Percentiles rank a stretch among this genome's conserved stretches.
Conservation (phyloP, 2,888 invertebrate genomes). For the Pristionchus arcanus region DNA sequence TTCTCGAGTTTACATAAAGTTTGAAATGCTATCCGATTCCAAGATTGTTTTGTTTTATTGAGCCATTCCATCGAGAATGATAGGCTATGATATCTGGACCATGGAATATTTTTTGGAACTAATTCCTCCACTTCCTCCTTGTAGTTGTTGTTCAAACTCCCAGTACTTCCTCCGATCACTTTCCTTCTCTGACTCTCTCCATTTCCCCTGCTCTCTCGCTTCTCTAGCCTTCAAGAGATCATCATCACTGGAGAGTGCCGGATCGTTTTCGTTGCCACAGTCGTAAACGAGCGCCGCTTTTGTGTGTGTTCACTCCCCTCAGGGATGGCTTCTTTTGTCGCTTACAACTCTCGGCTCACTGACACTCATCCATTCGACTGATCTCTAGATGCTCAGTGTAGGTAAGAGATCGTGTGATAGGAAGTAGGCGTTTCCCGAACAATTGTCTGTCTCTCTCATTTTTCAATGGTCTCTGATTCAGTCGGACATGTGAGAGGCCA, state of each 20-base stretch:
- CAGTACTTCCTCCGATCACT: constrained; percentile 12
- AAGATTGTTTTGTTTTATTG: too few relatives aligned
- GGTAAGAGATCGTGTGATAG: background rate
- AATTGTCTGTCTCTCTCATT: too few relatives aligned
- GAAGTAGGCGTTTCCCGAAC: too few relatives aligned
- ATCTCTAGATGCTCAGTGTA: background rate
- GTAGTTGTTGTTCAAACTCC: background rate
- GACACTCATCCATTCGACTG: background rate
- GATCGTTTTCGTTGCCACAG: background rate
- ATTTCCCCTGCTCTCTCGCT: background rate
- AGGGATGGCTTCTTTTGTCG: constrained; percentile 23
- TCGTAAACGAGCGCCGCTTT: background rate
- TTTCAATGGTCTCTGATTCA: too few relatives aligned
- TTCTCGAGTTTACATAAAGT: background rate
- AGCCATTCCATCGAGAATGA: too few relatives aligned
- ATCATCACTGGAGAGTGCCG: background rate
- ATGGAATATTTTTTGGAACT: background rate
- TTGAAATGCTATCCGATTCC: background rate
- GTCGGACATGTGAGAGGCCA: too few relatives aligned
- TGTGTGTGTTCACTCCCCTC: background rate
- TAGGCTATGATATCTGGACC: too few relatives aligned
- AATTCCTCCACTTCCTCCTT: constrained; percentile 1
- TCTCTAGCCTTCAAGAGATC: background rate
- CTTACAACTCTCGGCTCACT: background rate
- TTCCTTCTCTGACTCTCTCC: background rate